A percentile compares a stretch with the other conserved stretches of the same genome.
Conservation (phyloP, 2,888 invertebrate species). For the Opisthograptis luteolata region DNA sequence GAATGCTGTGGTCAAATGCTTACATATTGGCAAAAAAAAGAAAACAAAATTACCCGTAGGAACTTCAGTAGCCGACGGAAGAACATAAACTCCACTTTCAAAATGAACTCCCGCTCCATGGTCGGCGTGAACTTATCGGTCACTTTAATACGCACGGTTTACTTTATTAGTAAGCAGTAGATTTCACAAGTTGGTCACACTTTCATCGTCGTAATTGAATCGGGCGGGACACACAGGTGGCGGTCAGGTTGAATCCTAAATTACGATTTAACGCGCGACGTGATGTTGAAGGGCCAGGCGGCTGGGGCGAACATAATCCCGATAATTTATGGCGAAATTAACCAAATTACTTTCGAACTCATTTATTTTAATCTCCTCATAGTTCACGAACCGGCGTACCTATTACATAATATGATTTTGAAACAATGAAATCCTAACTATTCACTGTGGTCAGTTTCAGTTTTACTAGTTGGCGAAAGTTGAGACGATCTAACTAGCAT, state of each 20-base stretch:
- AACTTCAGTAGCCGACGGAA: constrained; percentile 56
- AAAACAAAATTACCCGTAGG: constrained; percentile 55
- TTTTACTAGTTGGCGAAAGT: background rate
- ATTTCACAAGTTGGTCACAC: constrained; percentile 68
- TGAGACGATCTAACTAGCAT: background rate
- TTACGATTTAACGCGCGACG: constrained; percentile 38
- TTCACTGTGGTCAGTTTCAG: background rate
- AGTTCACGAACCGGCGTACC: background rate
- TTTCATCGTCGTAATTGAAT: constrained; percentile 51
- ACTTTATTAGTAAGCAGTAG: constrained; percentile 42
- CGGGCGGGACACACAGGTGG: constrained; percentile 34
- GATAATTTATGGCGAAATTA: constrained; percentile 16
- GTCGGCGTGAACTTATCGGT: constrained; percentile 17
- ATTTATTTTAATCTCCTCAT: background rate
- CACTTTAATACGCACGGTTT: constrained; percentile 38
- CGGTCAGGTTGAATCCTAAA: constrained; percentile 45
- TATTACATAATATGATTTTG: background rate
- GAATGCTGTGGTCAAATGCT: no score
- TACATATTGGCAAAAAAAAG: no score
- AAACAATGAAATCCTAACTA: background rate
- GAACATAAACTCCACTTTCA: constrained; percentile 57
- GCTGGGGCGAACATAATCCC: constrained; percentile 16
- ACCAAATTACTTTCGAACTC: constrained; percentile 2
- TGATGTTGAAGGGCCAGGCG: constrained; percentile 10
- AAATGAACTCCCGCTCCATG: constrained; percentile 48